Base-by-base conservation (phyloP, 2,113 vertebrate species). In the Balaenoptera acutorostrata region DNA sequence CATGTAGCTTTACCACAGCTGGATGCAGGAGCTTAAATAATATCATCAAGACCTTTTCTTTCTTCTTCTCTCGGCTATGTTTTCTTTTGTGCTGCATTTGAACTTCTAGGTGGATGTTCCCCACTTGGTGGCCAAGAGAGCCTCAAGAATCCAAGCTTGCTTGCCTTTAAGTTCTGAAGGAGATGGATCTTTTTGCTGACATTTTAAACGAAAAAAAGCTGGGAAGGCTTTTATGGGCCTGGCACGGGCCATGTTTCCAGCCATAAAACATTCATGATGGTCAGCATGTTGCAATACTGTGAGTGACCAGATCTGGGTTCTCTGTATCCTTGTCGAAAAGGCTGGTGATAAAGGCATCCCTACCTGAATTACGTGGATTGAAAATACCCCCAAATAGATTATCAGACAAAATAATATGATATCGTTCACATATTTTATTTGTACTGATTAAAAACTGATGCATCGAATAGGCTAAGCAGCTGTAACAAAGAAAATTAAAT, bases 91-190 rank as follows among this genome's bases (percentile, higher is more conserved):
- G n/a, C 86, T 61, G 1, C 29, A 49, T 80, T 89, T 87, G 52
- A 52, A 92, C 85, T 97, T 96, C 49, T 81, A 69, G 41, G 61
- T 2, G 71, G 59, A 93, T 55, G 64, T 96, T 66, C 21, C 44
- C 64, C 31, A 44, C 11, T 71, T 90, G 44, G 20, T 74, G 64
- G 29, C 64, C 11, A 90, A 96, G 69, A 85, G 27, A 92, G 11
- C 13, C 82, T 77, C 36, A 66, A 17, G 14, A 90, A 63, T 57
- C 41, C 44, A 83, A 66, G 33, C 8, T 83, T 96, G 15, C 7
- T 39, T 57, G 59, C 6, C n/a, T 87, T 74, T 86, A 82, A 87
- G 11, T 39, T 90, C 46, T 55, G 61, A 71, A 71, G 55, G 72
- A 81, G 87, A 81, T 77, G 23, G 6, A 10, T 64, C 27, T 78